A percentile compares a stretch with the other conserved stretches of the same genome.
These are phyloP conservation scores for Archaeoteleia sp. DNA, from an alignment of 2,888 invertebrate species.

Conservation along the genomic window DNA sequence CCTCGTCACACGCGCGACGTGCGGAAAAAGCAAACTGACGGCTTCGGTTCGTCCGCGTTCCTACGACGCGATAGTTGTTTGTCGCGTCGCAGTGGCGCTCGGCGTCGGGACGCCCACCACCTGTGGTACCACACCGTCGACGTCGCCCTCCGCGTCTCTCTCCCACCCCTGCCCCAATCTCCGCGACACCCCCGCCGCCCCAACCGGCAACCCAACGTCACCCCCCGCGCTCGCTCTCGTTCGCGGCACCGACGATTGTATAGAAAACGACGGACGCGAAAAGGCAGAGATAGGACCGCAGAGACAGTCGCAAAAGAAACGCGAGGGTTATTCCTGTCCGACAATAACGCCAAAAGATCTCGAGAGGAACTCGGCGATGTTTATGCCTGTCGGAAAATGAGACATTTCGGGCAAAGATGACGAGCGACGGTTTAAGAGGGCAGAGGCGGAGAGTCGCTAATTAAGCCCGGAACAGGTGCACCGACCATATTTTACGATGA, in stretches of 20 bases:
- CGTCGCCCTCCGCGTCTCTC: conserved; percentile 30
- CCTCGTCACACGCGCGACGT: conserved; percentile 33
- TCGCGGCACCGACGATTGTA: not conserved
- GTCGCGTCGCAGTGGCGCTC: conserved; percentile 62
- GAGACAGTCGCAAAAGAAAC: conserved; percentile 1
- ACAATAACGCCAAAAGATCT: conserved; percentile 7
- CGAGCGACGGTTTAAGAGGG: conserved; percentile 34
- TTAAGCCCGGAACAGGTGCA: conserved; percentile 40
- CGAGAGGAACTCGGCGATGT: conserved; percentile 26
- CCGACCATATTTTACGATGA: conserved; percentile 31
- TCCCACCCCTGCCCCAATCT: conserved; percentile 6
- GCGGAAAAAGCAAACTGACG: conserved; percentile 53
- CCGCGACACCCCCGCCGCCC: not conserved
- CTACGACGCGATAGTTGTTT: conserved; percentile 57
- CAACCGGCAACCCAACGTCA: too few species aligned
- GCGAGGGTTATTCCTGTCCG: too few species aligned
- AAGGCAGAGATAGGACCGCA: not conserved
- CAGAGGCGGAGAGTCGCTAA: conserved; percentile 33
- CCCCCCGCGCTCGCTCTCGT: conserved; percentile 3
- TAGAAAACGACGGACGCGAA: not conserved
- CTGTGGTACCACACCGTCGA: conserved; percentile 62
- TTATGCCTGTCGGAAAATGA: conserved; percentile 38
- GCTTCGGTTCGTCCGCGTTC: conserved; percentile 45
- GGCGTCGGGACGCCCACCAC: conserved; percentile 68
- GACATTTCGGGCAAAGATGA: conserved; percentile 41